A percentile compares a stretch with the other conserved stretches of the same genome.
Evolutionary conservation across 2,888 invertebrate genomes (phyloP).

Genomic region (Hipparchia semele): DNA sequence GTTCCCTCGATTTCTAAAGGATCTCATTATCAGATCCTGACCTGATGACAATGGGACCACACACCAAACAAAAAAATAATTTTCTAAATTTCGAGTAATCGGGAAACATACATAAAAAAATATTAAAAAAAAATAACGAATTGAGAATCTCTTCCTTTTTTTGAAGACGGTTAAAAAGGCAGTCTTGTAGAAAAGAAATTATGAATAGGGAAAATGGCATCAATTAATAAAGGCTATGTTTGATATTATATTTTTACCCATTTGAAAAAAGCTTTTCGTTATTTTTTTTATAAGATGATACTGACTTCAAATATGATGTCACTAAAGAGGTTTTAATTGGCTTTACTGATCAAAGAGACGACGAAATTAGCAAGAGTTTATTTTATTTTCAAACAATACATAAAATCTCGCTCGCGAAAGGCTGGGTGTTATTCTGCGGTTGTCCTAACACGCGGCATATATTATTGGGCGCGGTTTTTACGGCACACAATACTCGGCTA

Average conservation of each 20-base stretch:
- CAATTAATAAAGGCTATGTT: not conserved
- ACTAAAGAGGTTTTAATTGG: not conserved
- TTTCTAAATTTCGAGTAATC: too few relatives aligned
- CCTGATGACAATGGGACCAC: too few relatives aligned
- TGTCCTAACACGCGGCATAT: constrained; percentile 34
- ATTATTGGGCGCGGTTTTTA: constrained; percentile 50
- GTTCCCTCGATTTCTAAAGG: too few relatives aligned
- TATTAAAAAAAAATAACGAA: too few relatives aligned
- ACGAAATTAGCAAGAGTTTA: not conserved
- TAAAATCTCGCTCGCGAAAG: not conserved
- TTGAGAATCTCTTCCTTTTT: too few relatives aligned
- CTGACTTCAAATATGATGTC: not conserved
- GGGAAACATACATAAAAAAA: too few relatives aligned
- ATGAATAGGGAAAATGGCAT: not conserved
- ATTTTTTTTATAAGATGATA: not conserved
- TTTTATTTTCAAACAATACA: not conserved
- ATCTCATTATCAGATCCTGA: too few relatives aligned
- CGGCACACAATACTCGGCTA: constrained; percentile 56
- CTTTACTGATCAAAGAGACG: not conserved
- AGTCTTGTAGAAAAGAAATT: not conserved
- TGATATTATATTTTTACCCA: not conserved
- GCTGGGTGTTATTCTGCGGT: constrained; percentile 13
- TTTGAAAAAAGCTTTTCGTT: not conserved
- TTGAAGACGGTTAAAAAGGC: too few relatives aligned
- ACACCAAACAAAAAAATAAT: too few relatives aligned